Evolutionary conservation across 2,797 vertebrate species (phyloP).

Genomic region (Babyrousa celebensis): DNA sequence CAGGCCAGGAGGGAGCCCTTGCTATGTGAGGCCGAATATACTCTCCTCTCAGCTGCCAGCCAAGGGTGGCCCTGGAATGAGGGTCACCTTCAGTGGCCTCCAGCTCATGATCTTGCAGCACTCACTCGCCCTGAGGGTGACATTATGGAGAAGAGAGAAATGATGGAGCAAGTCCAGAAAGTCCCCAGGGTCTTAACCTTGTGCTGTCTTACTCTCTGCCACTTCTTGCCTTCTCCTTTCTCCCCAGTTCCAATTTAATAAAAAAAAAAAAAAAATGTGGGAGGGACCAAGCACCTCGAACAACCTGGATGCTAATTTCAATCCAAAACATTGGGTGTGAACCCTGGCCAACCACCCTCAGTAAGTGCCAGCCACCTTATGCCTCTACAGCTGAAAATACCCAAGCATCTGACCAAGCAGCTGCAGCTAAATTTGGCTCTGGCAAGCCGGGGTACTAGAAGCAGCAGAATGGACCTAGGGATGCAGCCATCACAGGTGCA

Average conservation of each 20-base stretch:
- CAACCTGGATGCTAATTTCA: constrained; percentile 46
- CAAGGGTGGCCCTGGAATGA: not conserved
- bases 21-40: not conserved
- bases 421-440: constrained; percentile 81
- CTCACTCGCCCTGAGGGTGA: not conserved
- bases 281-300: not conserved
- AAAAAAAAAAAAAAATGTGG: not conserved
- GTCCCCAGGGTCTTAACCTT: not conserved
- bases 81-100: not conserved
- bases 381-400: constrained; percentile 68
- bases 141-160: not conserved
- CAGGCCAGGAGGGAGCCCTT: not conserved
- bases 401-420: constrained; percentile 62
- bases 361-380: not conserved
- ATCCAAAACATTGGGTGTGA: not conserved
- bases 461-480: not conserved
- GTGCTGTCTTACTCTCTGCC: not conserved
- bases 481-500: not conserved
- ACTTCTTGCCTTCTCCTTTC: not conserved
- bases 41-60: not conserved
- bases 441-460: not conserved
- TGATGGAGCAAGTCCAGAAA: not conserved
- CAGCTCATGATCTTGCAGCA: not conserved
- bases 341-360: constrained; percentile 25
- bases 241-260: not conserved